These are phyloP conservation scores for Andrena bicolor DNA, from an alignment of 2,888 invertebrate species.

Conservation along the genomic window DNA sequence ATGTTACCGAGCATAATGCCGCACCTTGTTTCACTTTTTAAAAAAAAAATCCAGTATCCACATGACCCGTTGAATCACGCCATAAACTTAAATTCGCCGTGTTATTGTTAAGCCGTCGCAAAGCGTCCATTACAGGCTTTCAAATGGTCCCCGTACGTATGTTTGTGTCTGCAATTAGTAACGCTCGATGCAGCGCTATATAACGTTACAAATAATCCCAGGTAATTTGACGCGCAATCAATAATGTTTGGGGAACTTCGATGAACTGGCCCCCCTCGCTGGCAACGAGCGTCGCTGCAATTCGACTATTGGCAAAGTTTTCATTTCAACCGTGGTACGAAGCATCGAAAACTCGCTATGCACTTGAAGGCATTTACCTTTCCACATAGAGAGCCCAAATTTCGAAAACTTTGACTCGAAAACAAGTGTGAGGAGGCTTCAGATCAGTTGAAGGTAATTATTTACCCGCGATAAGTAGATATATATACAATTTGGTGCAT, in stretches of 20 bases:
- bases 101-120: neutral
- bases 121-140: conserved; percentile 3
- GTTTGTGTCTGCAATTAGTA: conserved; percentile 20
- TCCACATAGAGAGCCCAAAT: neutral
- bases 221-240: conserved; percentile 23
- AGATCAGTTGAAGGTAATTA: no score
- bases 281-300: neutral
- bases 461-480: no score
- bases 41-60: no score
- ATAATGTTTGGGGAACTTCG: conserved; percentile 18
- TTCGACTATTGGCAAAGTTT: neutral
- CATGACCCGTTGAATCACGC: no score
- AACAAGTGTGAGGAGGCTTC: no score
- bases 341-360: neutral
- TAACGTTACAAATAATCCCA: conserved; percentile 29
- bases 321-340: neutral
- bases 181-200: conserved; percentile 2
- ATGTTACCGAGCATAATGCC: no score
- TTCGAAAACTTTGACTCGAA: no score
- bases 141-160: neutral
- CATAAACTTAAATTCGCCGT: neutral
- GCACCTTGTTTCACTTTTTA: no score
- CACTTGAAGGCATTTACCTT: neutral
- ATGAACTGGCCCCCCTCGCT: neutral
- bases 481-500: no score